Evolutionary conservation across 92 coral and sea anemone genomes (phyloP).

Genomic region (Scolanthus callimorphus): DNA sequence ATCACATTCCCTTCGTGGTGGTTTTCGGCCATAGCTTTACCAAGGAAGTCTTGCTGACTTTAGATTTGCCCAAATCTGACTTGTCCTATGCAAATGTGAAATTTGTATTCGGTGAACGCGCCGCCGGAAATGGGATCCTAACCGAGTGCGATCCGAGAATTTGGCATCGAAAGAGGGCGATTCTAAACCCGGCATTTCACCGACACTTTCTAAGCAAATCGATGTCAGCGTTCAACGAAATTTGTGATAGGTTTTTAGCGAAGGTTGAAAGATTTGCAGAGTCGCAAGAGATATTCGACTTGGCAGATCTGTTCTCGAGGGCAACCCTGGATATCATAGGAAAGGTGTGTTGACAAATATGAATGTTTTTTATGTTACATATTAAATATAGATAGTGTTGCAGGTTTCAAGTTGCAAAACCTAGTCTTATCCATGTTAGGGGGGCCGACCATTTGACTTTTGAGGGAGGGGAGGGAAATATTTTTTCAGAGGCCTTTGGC

Average conservation of each 20-base stretch:
- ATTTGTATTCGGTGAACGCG: conserved; percentile 37
- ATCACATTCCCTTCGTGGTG: conserved; percentile 26
- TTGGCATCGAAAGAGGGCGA: conserved; percentile 58
- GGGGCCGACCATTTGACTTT: no score
- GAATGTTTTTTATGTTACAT: no score
- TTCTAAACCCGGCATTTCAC: conserved; percentile 80
- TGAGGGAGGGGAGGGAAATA: no score
- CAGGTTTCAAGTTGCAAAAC: no score
- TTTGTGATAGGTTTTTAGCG: conserved; percentile 46
- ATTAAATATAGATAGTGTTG: no score
- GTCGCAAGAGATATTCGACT: conserved; percentile 25
- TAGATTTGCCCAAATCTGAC: conserved; percentile 26
- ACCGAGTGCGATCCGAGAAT: conserved; percentile 35
- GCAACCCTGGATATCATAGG: conserved; percentile 67
- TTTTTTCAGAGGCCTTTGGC: no score
- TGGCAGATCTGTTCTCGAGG: conserved; percentile 55
- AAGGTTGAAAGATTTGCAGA: conserved; percentile 36
- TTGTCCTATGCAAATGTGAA: conserved; percentile 10
- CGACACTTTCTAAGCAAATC: conserved; percentile 46
- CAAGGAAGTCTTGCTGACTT: conserved; percentile 21
- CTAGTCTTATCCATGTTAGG: no score
- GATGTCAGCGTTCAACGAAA: conserved; percentile 52
- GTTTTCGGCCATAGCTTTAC: conserved; percentile 23
- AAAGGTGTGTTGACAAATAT: conserved; percentile 48
- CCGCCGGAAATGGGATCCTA: conserved; percentile 34